Conservation (phyloP, 2,888 invertebrate genomes). For the Caenorhabditis japonica region DNA sequence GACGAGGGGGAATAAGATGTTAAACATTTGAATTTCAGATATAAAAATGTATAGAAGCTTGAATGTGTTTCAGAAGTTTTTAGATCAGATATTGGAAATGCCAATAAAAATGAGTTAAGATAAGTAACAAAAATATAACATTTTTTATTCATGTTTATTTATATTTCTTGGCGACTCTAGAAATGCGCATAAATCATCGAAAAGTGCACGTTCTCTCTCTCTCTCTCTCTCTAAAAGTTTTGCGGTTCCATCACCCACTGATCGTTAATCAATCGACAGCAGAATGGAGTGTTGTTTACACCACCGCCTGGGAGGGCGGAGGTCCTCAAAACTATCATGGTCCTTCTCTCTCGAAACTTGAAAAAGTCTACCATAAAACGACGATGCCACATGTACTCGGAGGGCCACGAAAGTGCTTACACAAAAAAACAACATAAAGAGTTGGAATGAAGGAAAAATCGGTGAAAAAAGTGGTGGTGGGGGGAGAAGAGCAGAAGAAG, state of each 20-base stretch:
- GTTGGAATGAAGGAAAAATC: not conserved
- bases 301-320: conserved; percentile 19
- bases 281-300: conserved; percentile 8
- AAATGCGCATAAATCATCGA: no score
- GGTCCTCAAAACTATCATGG: no score
- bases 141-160: no score
- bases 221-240: not conserved
- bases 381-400: not conserved
- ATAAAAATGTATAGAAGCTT: no score
- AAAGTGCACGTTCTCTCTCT: conserved; percentile 5
- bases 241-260: conserved; percentile 13
- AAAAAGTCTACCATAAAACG: not conserved
- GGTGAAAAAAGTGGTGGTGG: not conserved
- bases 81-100: no score
- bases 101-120: no score
- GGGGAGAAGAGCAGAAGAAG: not conserved
- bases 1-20: not conserved
- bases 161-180: no score
- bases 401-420: not conserved
- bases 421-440: not conserved
- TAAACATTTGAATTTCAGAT: not conserved
- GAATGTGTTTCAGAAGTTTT: no score
- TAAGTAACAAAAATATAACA: no score
- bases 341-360: no score
- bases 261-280: conserved; percentile 45